Evolutionary conservation across 2,113 vertebrate genomes (phyloP), one percentile per base, ranked within the genome.

Genomic region (Rhabdomys dilectus): DNA sequence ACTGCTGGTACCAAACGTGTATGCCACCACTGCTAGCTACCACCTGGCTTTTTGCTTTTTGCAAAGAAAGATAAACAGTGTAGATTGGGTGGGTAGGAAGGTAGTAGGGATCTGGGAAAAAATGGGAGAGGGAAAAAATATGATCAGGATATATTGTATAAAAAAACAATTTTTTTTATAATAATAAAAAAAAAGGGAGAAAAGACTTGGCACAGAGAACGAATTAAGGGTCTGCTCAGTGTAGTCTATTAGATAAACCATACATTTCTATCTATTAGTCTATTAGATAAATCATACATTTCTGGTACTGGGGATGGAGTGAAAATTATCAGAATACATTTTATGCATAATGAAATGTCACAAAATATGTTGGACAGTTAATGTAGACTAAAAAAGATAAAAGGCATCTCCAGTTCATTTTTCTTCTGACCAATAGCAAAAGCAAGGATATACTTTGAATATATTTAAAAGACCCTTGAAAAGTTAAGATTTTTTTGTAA

Each of bases 401-500:
- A 81, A 91, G 85, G 21, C 45, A 84, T 81, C 88, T 93, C 73
- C 34, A 78, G 66, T 87, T 94, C 19, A 56, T 39, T 58, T 56
- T 39, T 95, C 56, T 92, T 45, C 82, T 92, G 3, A 76, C 48
- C 77, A 95, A 48, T 53, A 77, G 76, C 76, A 78, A 53, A 78
- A 78, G 45, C 31, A 78, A 51, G 29, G 31, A 34, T 53, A 78
- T 34, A 78, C 48, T 78, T 51, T 77, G 26, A 64, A 64, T 75
- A 75, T 75, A 75, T 12, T 42, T 11, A 75, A 42, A 75, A 75
- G 73, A 45, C 42, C 42, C 24, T 29, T 76, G 42, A 78, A 51
- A 78, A 31, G 45, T 51, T 78, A 34, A 34, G 13, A 78, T n/a
- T n/a, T n/a, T n/a, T 51, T 51, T 51, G 29, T 42, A 24, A 75